phyloP scores from a whole-genome alignment of 2,797 vertebrate species.

The Tenualosa thibaudeaui region DNA sequence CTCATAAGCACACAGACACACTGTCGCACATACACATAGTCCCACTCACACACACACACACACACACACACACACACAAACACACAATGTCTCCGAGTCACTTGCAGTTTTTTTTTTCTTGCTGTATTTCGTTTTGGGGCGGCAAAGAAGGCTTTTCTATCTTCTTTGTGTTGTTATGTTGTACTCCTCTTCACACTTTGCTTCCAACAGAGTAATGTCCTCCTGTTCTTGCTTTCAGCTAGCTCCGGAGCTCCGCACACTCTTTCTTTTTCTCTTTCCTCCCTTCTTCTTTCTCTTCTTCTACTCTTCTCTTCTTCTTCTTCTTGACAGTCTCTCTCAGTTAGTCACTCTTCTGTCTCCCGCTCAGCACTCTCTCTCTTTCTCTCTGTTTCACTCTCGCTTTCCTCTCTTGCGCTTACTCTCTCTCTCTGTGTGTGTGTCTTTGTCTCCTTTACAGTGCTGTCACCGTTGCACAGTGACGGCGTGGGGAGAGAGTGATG shows the following conservation, averaged over 20 bases:
- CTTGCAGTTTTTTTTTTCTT: slow-evolving; percentile 18
- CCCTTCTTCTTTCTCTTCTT: background rate
- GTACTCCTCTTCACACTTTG: slow-evolving; percentile 23
- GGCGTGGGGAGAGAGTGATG: background rate
- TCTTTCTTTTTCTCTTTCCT: background rate
- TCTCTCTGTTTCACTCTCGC: background rate
- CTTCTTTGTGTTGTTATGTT: slow-evolving; percentile 19
- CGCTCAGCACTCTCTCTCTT: background rate
- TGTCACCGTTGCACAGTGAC: background rate
- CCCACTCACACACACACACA: background rate
- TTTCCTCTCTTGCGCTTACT: background rate
- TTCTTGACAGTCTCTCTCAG: slow-evolving; percentile 15
- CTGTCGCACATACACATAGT: background rate
- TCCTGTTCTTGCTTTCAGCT: slow-evolving; percentile 14
- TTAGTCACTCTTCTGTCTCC: background rate
- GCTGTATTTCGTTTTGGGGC: background rate
- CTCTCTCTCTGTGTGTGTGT: background rate
- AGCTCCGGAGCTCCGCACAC: slow-evolving; percentile 20
- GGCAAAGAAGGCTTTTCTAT: background rate
- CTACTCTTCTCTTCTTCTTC: background rate
- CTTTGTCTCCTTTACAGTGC: background rate
- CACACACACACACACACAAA: background rate
- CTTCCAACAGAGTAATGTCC: slow-evolving; percentile 28
- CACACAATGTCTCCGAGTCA: slow-evolving; percentile 3
- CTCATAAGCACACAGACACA: background rate